phyloP scores from a whole-genome alignment of 2,888 invertebrate genomes.

The Lepidocyrtinus sp. region DNA sequence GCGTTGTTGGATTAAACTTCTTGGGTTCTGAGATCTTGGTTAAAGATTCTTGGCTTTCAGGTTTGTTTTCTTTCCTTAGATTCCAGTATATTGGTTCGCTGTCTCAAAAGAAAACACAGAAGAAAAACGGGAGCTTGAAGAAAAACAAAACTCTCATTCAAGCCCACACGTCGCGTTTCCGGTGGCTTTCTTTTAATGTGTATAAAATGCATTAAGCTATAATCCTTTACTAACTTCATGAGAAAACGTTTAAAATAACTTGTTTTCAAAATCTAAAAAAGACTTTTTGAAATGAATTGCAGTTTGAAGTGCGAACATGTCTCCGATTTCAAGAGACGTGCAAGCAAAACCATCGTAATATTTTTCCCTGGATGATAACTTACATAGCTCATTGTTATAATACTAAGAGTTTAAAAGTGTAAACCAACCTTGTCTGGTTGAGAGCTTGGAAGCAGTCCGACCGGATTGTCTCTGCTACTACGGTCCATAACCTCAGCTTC shows the following conservation, averaged over 20 bases:
- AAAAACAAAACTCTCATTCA: too few species aligned
- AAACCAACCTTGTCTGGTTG: conserved; percentile 62
- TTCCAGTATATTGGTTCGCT: not conserved
- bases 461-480: not conserved
- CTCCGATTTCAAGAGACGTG: conserved; percentile 17
- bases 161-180: too few species aligned
- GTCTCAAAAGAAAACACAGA: too few species aligned
- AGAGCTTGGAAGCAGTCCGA: conserved; percentile 57
- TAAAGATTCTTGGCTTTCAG: too few species aligned
- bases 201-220: too few species aligned
- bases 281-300: not conserved
- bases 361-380: conserved; percentile 5
- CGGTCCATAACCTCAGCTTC: not conserved
- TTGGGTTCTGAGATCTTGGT: too few species aligned
- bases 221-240: too few species aligned
- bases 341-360: not conserved
- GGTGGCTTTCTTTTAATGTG: too few species aligned
- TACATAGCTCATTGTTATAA: too few species aligned
- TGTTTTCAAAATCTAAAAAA: conserved; percentile 23
- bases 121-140: too few species aligned
- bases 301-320: conserved; percentile 12
- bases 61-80: not conserved
- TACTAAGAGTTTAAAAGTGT: too few species aligned
- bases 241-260: conserved; percentile 2
- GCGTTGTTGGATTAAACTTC: too few species aligned